These are phyloP conservation scores for Epistrophe grossulariae DNA, from an alignment of 2,888 invertebrate species.

Conservation along the genomic window DNA sequence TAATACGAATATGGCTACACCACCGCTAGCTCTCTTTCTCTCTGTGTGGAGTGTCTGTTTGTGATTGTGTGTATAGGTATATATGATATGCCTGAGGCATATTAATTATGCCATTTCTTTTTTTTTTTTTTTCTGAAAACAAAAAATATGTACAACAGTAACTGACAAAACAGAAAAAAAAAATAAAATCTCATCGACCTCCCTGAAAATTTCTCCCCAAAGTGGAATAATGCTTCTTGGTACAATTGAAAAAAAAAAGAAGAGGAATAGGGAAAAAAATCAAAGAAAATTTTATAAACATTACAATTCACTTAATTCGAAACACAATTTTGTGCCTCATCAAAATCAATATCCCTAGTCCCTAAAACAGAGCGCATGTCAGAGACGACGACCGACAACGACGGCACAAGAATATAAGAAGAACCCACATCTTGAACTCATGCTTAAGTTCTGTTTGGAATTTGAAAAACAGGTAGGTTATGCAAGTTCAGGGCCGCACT, in stretches of 20 bases:
- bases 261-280: conserved; percentile 3
- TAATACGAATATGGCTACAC: conserved; percentile 13
- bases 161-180: conserved; percentile 72
- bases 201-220: conserved; percentile 10
- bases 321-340: conserved; percentile 72
- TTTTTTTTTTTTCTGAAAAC: conserved; percentile 28
- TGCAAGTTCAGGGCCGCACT: neutral
- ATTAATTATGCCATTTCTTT: conserved; percentile 75
- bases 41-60: conserved; percentile 55
- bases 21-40: conserved; percentile 9
- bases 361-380: conserved; percentile 63
- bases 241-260: conserved; percentile 30
- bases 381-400: conserved; percentile 19
- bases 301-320: conserved; percentile 74
- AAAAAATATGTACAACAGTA: conserved; percentile 38
- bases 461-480: neutral
- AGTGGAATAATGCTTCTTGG: conserved; percentile 25
- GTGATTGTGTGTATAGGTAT: conserved; percentile 65
- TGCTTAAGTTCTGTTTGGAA: conserved; percentile 27
- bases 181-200: conserved; percentile 56
- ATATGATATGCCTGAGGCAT: conserved; percentile 70
- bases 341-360: conserved; percentile 73
- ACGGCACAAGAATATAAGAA: neutral
- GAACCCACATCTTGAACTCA: conserved; percentile 25
- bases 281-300: conserved; percentile 65